Base-by-base conservation (phyloP, 2,888 invertebrate species). In the Ichneumoninae sp. region DNA sequence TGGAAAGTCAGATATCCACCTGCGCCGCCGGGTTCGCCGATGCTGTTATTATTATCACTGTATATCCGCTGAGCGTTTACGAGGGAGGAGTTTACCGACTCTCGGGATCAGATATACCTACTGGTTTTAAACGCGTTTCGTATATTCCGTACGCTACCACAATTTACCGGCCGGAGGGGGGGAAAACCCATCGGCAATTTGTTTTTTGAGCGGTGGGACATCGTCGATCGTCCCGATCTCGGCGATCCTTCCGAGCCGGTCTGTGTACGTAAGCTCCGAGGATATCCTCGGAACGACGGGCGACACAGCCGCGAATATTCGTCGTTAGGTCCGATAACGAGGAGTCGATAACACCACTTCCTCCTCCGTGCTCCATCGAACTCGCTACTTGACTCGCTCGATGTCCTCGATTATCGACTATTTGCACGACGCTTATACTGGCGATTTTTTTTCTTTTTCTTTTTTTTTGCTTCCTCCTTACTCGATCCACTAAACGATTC, bases 51-150 rank as follows among this genome's bases (percentile, higher is more conserved):
- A 16, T 47, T 47, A 47, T 44, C 6, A 70, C 47, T 16, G 50
- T 7, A 54, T 71, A 65, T 30, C 60, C 69, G 71, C 33, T 30
- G 62, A 33, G 72, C 60, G 47, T 69, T 13, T 52, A 70, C 74
- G 78, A 79, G 78, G 62, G 33, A 62, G 78, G 69, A 66, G 69
- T 30, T 69, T 68, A 78, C 78, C 74, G 52, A 74, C 78, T 82
- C 40, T 40, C 47, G 6, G 50, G 26, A 13, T 13, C 22, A 60
- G 62, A 70, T 74, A 71, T 54, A 79, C 62, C 44, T 60, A 52
- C 72, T 57, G 68, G 75, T 52, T 47, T 47, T 69, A 72, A 83
- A 83, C 77, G 80, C 72, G 72, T 83, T 77, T 77, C 66, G 52
- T 26, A 66, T 60, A 65, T 54, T 68, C 30, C 16, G 19, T 36